Evolutionary conservation across 2,888 invertebrate species (phyloP).

Genomic region (Thymelicus sylvestris): DNA sequence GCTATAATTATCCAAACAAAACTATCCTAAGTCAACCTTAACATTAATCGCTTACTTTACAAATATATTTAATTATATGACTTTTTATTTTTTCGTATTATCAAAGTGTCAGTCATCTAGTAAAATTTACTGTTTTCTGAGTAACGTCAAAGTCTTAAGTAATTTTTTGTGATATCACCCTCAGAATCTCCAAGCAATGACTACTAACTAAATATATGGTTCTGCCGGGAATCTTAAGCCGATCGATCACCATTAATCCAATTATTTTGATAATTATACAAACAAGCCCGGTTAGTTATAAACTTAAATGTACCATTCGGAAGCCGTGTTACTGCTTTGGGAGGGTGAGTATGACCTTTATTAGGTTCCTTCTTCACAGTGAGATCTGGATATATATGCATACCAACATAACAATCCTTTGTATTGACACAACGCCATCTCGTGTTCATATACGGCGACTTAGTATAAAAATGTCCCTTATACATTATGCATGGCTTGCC

Average conservation of each 20-base stretch:
- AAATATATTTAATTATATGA: too few species aligned
- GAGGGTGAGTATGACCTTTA: constrained; percentile 30
- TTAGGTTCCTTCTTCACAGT: constrained; percentile 33
- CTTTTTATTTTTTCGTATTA: too few species aligned
- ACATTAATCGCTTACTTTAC: too few species aligned
- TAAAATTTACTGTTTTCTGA: too few species aligned
- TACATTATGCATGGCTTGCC: constrained; percentile 59
- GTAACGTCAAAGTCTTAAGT: too few species aligned
- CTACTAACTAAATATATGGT: too few species aligned
- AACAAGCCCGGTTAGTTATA: constrained; percentile 23
- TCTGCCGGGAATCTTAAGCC: not conserved
- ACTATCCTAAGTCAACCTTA: too few species aligned
- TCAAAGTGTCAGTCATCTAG: too few species aligned
- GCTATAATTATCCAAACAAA: too few species aligned
- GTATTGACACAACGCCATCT: constrained; percentile 61
- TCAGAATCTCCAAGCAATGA: too few species aligned
- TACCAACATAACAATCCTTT: constrained; percentile 49
- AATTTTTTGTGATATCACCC: too few species aligned
- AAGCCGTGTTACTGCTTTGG: constrained; percentile 23
- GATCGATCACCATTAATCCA: not conserved
- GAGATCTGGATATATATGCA: constrained; percentile 44
- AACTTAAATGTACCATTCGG: constrained; percentile 32
- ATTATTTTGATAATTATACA: constrained; percentile 19
- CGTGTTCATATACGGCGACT: constrained; percentile 53
- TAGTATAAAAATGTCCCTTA: constrained; percentile 61